phyloP scores from a whole-genome alignment of 2,113 vertebrate species.

The Burhinus oedicnemus region DNA sequence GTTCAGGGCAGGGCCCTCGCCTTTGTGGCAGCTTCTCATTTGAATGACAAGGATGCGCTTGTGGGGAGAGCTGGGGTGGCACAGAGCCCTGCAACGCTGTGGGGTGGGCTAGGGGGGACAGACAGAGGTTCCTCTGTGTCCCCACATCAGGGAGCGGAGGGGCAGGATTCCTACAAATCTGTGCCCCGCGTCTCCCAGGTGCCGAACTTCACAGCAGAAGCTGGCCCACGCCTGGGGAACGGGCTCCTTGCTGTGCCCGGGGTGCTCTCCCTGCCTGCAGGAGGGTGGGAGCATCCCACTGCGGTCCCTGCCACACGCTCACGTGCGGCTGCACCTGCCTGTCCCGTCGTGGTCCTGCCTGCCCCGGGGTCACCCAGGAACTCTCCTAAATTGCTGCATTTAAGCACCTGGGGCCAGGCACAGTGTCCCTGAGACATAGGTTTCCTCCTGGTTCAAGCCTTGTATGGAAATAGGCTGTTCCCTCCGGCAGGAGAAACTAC shows the following conservation, averaged over 20 bases:
- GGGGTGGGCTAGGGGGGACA: not conserved
- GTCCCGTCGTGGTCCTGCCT: not conserved
- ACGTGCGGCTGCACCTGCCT: rapidly evolving
- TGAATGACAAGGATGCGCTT: conserved; percentile 44
- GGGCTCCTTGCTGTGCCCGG: not conserved
- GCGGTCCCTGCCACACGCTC: not conserved
- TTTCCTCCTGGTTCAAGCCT: not conserved
- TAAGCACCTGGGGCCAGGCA: not conserved
- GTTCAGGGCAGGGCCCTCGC: not conserved
- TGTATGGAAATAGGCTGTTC: not conserved
- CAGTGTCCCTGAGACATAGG: not conserved
- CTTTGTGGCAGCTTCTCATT: conserved; percentile 35
- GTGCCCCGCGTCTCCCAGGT: not conserved
- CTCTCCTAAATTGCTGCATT: not conserved
- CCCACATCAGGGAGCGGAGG: not conserved
- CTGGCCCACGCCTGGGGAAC: not conserved
- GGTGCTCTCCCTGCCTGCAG: not conserved
- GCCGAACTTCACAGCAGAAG: not conserved
- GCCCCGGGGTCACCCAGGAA: not conserved
- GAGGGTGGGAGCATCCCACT: not conserved
- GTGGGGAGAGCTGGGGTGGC: not conserved
- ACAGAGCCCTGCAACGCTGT: not conserved
- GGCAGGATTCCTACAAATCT: not conserved
- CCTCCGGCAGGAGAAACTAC: not conserved
- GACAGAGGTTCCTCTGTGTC: conserved; percentile 27